Conservation (phyloP, 2,113 vertebrate genomes). For the Motacilla tschutschensis region DNA sequence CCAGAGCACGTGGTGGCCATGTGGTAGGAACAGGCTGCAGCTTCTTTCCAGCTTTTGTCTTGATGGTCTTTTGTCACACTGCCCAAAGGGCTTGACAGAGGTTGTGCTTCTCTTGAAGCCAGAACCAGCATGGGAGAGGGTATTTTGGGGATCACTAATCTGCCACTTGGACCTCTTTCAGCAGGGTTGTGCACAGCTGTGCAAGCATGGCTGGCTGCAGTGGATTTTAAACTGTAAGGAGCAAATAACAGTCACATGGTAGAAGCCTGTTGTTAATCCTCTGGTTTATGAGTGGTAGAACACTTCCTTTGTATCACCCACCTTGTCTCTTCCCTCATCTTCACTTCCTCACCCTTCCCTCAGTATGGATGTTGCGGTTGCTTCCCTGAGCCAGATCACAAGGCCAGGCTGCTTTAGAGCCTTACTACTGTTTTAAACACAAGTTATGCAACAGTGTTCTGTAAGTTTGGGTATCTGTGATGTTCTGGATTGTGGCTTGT, state of each 20-base stretch:
- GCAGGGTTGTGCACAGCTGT: not conserved
- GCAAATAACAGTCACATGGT: not conserved
- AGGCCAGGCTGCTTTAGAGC: conserved; percentile 18
- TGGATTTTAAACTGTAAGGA: not conserved
- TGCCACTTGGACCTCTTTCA: not conserved
- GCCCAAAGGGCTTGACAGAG: not conserved
- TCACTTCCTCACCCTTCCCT: not conserved
- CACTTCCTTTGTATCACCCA: not conserved
- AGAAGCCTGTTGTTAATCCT: not conserved
- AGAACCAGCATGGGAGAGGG: not conserved
- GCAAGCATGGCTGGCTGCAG: not conserved
- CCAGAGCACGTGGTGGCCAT: not conserved
- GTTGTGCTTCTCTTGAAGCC: not conserved
- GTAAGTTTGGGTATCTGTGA: not conserved
- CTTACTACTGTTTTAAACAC: conserved; percentile 18
- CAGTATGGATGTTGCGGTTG: not conserved
- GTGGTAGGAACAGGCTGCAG: not conserved
- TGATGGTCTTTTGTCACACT: not conserved
- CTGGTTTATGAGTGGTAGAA: not conserved
- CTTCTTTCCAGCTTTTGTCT: not conserved
- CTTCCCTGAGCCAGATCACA: not conserved
- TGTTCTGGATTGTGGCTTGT: not conserved
- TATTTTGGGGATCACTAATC: not conserved
- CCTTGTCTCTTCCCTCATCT: not conserved
- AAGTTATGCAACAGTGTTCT: conserved; percentile 15